These are phyloP conservation scores for Teinopalpus imperialis DNA, from an alignment of 2,888 invertebrate genomes.

Conservation along the genomic window DNA sequence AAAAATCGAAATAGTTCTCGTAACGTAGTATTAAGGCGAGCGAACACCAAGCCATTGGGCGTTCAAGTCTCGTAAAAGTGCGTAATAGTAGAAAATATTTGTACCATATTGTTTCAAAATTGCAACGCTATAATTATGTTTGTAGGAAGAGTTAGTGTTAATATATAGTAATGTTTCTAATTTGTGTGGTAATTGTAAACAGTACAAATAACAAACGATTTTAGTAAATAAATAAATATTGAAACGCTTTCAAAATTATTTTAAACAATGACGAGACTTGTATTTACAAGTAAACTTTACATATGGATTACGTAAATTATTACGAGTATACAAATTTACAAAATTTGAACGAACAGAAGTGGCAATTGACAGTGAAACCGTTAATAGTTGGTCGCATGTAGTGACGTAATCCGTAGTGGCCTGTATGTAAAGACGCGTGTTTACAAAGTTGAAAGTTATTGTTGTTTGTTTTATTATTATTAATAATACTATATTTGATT, in stretches of 20 bases:
- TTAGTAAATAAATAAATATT: neutral
- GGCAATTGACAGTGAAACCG: constrained; percentile 62
- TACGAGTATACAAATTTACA: constrained; percentile 27
- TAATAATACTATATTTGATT: no score
- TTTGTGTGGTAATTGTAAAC: no score
- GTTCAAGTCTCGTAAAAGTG: no score
- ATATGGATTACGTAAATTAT: constrained; percentile 30
- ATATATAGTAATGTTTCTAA: no score
- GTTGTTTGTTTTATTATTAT: no score
- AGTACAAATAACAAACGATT: neutral
- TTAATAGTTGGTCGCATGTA: constrained; percentile 43
- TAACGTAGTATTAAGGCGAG: no score
- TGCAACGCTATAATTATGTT: no score
- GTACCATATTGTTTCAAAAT: no score
- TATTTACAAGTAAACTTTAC: constrained; percentile 13
- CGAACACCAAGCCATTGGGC: no score
- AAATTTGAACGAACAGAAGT: constrained; percentile 45
- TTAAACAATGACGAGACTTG: neutral
- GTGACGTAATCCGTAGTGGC: constrained; percentile 57
- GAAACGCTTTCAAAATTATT: constrained; percentile 3
- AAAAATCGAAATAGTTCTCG: no score
- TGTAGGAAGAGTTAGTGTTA: neutral
- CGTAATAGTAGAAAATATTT: no score
- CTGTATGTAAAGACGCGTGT: constrained; percentile 41
- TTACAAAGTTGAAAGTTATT: constrained; percentile 29